Evolutionary conservation across 2,797 vertebrate species (phyloP), one percentile per base, ranked within the genome.

Genomic region (Eupleurogrammus muticus): DNA sequence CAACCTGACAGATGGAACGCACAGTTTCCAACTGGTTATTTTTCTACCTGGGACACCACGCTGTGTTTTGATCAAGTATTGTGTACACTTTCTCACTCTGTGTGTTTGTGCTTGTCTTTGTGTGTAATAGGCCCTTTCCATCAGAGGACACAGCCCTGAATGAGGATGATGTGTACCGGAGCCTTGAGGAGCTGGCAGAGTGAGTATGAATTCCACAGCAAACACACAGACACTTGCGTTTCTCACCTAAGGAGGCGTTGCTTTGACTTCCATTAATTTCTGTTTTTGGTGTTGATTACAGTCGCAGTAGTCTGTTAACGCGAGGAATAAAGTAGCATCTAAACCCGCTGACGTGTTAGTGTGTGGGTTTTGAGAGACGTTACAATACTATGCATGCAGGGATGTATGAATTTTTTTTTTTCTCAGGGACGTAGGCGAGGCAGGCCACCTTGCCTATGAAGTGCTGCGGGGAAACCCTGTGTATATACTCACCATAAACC

Each of bases 141-240:
- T 97, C 97, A 0, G 98, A 99, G 89, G 98, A 99, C 92, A 99
- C 97, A 0, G 90, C 96, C 0, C 94, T 97, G 54, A 97, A 96
- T 0, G 97, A 99, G 2, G 97, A 99, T 7, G 98, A 99, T 1
- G 96, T 99, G 8, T 99, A 99, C 82, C 93, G 98, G 59, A 99
- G 98, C 90, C 87, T 99, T 92, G 98, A 99, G 88, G 98, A 99
- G 87, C 90, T 99, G 94, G 98, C 98, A 0, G 98, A 99, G 98
- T 99, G 81, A 98, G 98, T 94, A 75, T 81, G 17, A 68, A 48
- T 36, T 58, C 20, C 57, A 49, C 51, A 16, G 50, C 47, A 74
- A 46, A 78, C 65, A 64, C 53, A 48, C 49, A 60, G 14, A 42
- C 13, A 66, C 42, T 14, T 70, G 54, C 34, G 73, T 59, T 55